Percentiles rank a stretch among this genome's conserved stretches.
Evolutionary conservation across 2,113 vertebrate species (phyloP).

Genomic region (Eretmochelys imbricata): DNA sequence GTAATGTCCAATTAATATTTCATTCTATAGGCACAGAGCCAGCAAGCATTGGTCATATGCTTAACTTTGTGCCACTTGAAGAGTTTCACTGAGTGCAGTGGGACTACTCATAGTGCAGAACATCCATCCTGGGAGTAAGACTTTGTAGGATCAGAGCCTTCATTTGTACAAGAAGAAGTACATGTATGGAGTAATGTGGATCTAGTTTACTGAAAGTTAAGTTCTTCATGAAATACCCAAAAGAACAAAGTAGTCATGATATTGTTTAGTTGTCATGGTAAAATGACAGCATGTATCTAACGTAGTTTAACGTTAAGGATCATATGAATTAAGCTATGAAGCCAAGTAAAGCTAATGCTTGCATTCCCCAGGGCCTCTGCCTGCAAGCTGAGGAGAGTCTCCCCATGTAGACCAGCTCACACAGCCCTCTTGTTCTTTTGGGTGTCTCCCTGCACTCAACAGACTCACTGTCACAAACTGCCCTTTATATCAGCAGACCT

Average conservation of each 20-base stretch:
- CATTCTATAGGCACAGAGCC: conserved; percentile 39
- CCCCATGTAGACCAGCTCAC: not conserved
- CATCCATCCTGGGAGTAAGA: conserved; percentile 38
- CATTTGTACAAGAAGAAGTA: conserved; percentile 38
- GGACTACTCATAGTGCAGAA: conserved; percentile 18
- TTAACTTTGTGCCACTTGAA: conserved; percentile 27
- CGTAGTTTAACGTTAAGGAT: conserved; percentile 6
- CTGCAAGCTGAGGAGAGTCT: not conserved
- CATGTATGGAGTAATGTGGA: conserved; percentile 19
- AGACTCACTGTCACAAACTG: not conserved
- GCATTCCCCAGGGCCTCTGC: not conserved
- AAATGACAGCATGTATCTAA: conserved; percentile 8
- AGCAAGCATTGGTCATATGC: conserved; percentile 29
- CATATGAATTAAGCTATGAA: not conserved
- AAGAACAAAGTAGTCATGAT: conserved; percentile 57
- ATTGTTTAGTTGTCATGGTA: conserved; percentile 37
- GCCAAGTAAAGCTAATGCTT: conserved; percentile 12
- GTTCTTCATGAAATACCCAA: conserved; percentile 34
- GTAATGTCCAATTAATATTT: not conserved
- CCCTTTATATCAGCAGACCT: not conserved
- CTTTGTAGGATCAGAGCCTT: not conserved
- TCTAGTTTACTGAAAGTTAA: conserved; percentile 10
- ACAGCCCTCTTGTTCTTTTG: not conserved
- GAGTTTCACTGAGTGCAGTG: not conserved
- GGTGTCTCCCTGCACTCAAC: not conserved